These are phyloP conservation scores for Archaeoteleia sp. DNA, from an alignment of 2,888 invertebrate species.

Conservation along the genomic window DNA sequence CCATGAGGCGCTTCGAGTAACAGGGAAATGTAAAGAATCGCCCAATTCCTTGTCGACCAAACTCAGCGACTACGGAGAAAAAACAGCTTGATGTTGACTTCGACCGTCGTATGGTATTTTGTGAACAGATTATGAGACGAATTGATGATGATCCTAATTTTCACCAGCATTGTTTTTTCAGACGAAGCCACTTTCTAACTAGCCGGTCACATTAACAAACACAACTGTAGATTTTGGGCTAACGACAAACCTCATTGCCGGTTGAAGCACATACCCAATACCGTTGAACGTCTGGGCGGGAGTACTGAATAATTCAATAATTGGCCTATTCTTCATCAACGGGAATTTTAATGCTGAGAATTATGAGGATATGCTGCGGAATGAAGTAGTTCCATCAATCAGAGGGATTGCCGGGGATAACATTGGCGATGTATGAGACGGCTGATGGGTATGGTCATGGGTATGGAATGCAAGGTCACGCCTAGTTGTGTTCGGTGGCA, in stretches of 20 bases:
- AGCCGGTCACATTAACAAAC: constrained; percentile 23
- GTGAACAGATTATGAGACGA: constrained; percentile 42
- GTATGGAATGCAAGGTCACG: too few relatives aligned
- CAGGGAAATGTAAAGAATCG: too few relatives aligned
- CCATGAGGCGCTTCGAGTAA: too few relatives aligned
- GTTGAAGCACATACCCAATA: constrained; percentile 25
- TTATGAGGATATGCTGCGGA: constrained; percentile 22
- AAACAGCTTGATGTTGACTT: constrained; percentile 55
- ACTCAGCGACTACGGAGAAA: too few relatives aligned
- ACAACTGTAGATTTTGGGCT: constrained; percentile 29
- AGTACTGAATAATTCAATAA: constrained; percentile 44
- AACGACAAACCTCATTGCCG: too few relatives aligned
- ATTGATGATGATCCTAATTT: constrained; percentile 26
- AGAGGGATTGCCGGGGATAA: constrained; percentile 15
- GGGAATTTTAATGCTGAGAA: constrained; percentile 20
- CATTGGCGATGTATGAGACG: too few relatives aligned
- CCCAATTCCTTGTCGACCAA: too few relatives aligned
- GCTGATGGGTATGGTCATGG: too few relatives aligned
- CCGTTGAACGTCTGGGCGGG: constrained; percentile 29
- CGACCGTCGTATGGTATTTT: constrained; percentile 57
- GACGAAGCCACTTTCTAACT: constrained; percentile 26
- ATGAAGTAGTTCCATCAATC: constrained; percentile 29
- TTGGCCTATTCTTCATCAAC: constrained; percentile 66
- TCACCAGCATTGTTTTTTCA: constrained; percentile 4
- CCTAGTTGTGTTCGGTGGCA: too few relatives aligned